Conservation (phyloP, 2,888 invertebrate species). For the Hydropsyche betteni region DNA sequence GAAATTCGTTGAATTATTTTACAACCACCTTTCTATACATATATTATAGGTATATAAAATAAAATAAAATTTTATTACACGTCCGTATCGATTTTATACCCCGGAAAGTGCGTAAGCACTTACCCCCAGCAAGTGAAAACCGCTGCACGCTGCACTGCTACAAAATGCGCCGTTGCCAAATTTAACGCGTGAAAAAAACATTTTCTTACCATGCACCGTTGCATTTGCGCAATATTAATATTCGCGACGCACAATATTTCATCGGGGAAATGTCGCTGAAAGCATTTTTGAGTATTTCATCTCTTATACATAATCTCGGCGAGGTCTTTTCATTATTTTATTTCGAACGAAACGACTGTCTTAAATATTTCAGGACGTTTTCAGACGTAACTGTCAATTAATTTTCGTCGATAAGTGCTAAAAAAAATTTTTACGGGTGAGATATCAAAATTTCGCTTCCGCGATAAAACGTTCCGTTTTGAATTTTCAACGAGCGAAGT, state of each 20-base stretch:
- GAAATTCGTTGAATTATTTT: too few relatives aligned
- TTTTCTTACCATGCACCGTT: too few relatives aligned
- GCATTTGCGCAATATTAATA: too few relatives aligned
- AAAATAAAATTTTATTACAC: too few relatives aligned
- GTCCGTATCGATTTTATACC: constrained; percentile 34
- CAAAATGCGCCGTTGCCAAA: constrained; percentile 32
- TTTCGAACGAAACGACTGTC: constrained; percentile 27
- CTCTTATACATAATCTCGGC: background rate
- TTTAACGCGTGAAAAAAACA: background rate
- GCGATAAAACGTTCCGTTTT: too few relatives aligned
- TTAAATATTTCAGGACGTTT: constrained; percentile 27
- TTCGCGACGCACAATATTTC: too few relatives aligned
- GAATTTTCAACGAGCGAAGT: too few relatives aligned
- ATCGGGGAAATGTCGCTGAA: too few relatives aligned
- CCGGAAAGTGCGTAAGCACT: constrained; percentile 33
- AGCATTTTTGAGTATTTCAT: background rate
- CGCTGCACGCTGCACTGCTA: constrained; percentile 32
- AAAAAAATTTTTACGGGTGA: background rate
- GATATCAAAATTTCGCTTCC: background rate
- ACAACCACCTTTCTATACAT: too few relatives aligned
- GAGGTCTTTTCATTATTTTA: too few relatives aligned
- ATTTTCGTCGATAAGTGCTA: constrained; percentile 20
- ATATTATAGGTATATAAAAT: too few relatives aligned
- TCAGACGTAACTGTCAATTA: constrained; percentile 34
- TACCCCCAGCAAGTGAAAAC: constrained; percentile 33